phyloP scores from a whole-genome alignment of 2,113 vertebrate genomes.

The Oryzias woworae region DNA sequence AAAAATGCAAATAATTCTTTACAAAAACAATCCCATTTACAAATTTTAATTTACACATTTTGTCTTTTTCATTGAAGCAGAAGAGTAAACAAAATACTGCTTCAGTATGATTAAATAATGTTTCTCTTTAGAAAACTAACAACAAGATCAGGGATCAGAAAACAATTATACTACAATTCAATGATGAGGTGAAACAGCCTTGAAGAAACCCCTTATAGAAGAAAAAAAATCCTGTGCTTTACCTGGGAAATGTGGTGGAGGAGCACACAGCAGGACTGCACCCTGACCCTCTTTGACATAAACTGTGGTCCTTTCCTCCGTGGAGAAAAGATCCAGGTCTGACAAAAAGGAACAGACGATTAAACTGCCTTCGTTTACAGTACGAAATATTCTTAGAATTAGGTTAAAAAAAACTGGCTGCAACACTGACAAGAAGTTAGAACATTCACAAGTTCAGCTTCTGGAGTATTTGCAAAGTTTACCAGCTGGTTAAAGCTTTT shows the following conservation, averaged over 20 bases:
- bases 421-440: conserved; percentile 10
- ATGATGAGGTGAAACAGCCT: neutral
- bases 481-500: conserved; percentile 22
- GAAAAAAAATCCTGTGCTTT: conserved; percentile 11
- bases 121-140: too few species aligned
- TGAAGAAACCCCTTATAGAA: neutral
- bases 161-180: neutral
- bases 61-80: too few species aligned
- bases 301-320: conserved; percentile 89
- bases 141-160: neutral
- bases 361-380: neutral
- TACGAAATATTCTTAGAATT: too few species aligned
- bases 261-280: conserved; percentile 89
- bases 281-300: conserved; percentile 89
- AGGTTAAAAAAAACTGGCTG: conserved; percentile 1
- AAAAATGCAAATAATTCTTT: too few species aligned
- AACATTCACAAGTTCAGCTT: conserved; percentile 21
- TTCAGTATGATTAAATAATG: too few species aligned
- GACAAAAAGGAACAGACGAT: conserved; percentile 26
- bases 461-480: conserved; percentile 29
- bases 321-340: conserved; percentile 94
- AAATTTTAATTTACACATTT: too few species aligned
- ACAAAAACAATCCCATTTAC: too few species aligned
- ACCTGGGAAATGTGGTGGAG: conserved; percentile 94
- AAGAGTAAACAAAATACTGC: too few species aligned